Evolutionary conservation across 2,888 invertebrate species (phyloP).

Genomic region (Diabrotica balteata): DNA sequence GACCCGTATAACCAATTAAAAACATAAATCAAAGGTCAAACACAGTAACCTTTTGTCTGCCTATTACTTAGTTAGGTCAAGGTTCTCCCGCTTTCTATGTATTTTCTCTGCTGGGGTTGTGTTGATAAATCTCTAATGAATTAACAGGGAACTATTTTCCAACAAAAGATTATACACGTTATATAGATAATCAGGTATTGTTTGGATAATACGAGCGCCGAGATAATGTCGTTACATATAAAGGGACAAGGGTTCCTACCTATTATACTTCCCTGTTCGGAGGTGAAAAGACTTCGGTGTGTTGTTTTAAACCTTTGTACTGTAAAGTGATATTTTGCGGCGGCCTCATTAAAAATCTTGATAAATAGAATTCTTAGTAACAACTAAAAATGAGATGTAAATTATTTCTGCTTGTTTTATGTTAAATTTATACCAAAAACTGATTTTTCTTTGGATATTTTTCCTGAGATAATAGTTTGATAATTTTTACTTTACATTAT

Average conservation of each 20-base stretch:
- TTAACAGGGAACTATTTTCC: conserved; percentile 27
- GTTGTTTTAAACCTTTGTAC: conserved; percentile 4
- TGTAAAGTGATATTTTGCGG: conserved; percentile 2
- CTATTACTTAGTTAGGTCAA: conserved; percentile 25
- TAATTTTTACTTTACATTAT: too few relatives aligned
- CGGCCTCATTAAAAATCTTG: neutral
- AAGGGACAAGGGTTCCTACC: conserved; percentile 27
- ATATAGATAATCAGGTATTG: conserved; percentile 30
- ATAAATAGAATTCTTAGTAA: neutral
- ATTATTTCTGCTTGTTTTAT: too few relatives aligned
- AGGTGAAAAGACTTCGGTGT: conserved; percentile 9
- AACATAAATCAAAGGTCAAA: conserved; percentile 17
- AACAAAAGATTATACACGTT: conserved; percentile 30
- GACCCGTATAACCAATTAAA: conserved; percentile 19
- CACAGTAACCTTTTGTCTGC: conserved; percentile 20
- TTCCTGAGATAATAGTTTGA: too few relatives aligned
- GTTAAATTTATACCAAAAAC: too few relatives aligned
- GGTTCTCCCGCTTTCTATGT: conserved; percentile 7
- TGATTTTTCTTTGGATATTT: too few relatives aligned
- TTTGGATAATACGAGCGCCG: conserved; percentile 22
- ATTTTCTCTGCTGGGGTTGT: conserved; percentile 12
- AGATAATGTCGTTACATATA: conserved; percentile 30
- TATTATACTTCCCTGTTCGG: conserved; percentile 20
- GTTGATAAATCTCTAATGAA: conserved; percentile 27
- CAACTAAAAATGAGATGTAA: too few relatives aligned